Percentiles rank a stretch among this genome's conserved stretches.
Evolutionary conservation across 2,113 vertebrate species (phyloP).

Genomic region (Sphyrna mokarran): DNA sequence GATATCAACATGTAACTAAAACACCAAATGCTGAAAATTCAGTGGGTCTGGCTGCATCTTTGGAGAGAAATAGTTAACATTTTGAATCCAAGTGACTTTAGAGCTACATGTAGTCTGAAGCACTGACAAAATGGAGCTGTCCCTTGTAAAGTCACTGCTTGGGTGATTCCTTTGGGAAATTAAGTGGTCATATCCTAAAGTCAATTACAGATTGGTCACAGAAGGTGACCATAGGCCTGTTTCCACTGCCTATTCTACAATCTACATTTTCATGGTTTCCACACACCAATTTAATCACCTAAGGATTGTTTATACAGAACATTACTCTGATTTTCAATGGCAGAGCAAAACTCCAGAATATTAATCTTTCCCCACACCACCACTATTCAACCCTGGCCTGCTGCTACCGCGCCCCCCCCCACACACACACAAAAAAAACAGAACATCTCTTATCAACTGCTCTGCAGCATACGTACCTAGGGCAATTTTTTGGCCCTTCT

Average conservation of each 20-base stretch:
- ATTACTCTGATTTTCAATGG: neutral
- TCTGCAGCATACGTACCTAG: neutral
- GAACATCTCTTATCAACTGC: neutral
- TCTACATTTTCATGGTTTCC: neutral
- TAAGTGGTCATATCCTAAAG: neutral
- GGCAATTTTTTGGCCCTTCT: no score
- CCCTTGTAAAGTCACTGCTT: neutral
- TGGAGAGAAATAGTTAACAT: no score
- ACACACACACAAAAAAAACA: no score
- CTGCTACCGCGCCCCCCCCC: neutral
- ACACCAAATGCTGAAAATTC: no score
- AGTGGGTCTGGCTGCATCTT: no score
- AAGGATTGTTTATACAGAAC: neutral
- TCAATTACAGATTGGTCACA: neutral
- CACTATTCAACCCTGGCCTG: neutral
- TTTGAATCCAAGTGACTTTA: no score
- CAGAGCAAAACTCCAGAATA: neutral
- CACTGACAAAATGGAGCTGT: neutral
- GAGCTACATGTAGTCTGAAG: neutral
- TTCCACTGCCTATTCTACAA: neutral
- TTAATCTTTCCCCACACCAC: neutral
- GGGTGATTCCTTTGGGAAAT: neutral
- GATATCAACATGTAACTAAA: neutral
- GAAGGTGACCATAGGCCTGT: neutral
- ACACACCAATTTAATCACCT: neutral